Percentiles rank a stretch among this genome's conserved stretches.
Evolutionary conservation across 2,888 invertebrate genomes (phyloP).

Genomic region (Thymelicus acteon): DNA sequence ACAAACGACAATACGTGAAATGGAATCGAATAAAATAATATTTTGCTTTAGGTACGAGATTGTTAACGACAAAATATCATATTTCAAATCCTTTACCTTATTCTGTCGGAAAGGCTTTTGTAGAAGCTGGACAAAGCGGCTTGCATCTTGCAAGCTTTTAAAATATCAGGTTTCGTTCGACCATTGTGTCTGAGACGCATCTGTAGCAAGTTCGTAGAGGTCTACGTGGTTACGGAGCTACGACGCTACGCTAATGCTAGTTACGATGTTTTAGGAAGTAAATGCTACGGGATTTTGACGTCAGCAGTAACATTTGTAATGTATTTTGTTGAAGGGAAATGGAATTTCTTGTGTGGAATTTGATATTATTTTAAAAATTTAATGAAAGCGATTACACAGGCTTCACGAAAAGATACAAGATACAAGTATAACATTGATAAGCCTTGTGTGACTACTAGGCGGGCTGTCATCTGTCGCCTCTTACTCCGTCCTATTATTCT

Average conservation of each 20-base stretch:
- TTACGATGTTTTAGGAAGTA: neutral
- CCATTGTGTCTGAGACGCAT: slow-evolving; percentile 35
- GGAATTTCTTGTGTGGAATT: neutral
- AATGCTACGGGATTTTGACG: slow-evolving; percentile 20
- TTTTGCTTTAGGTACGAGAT: slow-evolving; percentile 18
- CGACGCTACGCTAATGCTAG: slow-evolving; percentile 17
- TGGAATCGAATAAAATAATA: slow-evolving; percentile 22
- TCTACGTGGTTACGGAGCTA: slow-evolving; percentile 21
- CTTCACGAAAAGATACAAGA: too few relatives aligned
- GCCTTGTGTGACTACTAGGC: too few relatives aligned
- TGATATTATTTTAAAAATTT: too few relatives aligned
- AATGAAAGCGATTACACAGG: too few relatives aligned
- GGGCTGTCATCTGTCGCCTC: too few relatives aligned
- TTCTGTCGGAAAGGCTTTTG: slow-evolving; percentile 29
- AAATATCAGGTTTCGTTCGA: slow-evolving; percentile 35
- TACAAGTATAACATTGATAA: too few relatives aligned
- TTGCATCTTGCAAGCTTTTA: slow-evolving; percentile 37
- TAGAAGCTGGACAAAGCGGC: slow-evolving; percentile 29
- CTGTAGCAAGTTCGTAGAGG: slow-evolving; percentile 25
- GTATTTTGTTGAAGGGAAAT: neutral
- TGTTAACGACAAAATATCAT: slow-evolving; percentile 35
- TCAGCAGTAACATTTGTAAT: slow-evolving; percentile 13
- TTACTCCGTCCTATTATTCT: too few relatives aligned
- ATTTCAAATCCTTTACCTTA: slow-evolving; percentile 32
- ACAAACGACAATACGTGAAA: neutral